These are phyloP conservation scores for Pogoniulus pusillus DNA, from an alignment of 2,797 vertebrate genomes.

Conservation along the genomic window DNA sequence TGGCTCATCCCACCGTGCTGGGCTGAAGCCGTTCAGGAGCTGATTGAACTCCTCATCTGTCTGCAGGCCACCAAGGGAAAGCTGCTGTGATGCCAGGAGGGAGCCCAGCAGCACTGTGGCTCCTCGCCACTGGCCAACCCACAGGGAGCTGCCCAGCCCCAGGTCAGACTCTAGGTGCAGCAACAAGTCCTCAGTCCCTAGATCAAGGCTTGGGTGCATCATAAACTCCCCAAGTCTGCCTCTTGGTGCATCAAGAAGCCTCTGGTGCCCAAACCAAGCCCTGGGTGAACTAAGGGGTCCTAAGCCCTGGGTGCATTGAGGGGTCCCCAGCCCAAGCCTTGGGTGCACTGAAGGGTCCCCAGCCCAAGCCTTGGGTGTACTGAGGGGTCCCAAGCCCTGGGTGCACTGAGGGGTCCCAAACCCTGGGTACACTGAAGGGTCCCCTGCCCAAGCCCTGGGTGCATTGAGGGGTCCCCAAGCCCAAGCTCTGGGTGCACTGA, in stretches of 20 bases:
- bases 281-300: too few species aligned
- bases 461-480: neutral
- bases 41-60: conserved; percentile 28
- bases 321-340: neutral
- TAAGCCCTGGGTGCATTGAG: neutral
- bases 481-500: neutral
- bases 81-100: accelerated
- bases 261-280: too few species aligned
- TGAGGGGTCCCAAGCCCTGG: neutral
- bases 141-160: accelerated
- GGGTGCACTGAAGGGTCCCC: neutral
- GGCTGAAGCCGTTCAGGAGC: conserved; percentile 15
- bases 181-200: too few species aligned
- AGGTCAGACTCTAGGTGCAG: too few species aligned
- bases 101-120: accelerated
- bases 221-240: too few species aligned
- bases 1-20: accelerated
- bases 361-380: neutral
- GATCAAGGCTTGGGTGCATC: too few species aligned
- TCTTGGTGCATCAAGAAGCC: too few species aligned
- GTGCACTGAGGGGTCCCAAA: neutral
- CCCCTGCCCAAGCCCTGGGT: neutral
- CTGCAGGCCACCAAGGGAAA: neutral
- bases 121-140: accelerated
- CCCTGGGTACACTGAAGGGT: neutral